Evolutionary conservation across 2,797 vertebrate species (phyloP).

Genomic region (Presbytis comata): DNA sequence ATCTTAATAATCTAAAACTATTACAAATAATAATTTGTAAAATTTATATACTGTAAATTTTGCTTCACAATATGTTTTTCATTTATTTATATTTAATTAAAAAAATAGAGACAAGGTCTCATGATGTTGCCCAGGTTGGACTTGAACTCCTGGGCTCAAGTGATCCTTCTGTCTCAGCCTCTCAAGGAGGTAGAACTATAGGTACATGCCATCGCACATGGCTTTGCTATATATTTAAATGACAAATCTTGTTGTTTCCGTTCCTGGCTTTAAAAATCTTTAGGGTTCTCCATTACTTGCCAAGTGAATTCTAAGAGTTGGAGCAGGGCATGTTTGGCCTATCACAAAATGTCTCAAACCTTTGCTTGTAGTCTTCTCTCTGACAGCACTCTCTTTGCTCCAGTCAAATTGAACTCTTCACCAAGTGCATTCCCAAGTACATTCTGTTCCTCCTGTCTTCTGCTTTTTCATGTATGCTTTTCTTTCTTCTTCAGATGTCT

Average conservation of each 20-base stretch:
- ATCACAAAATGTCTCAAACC: neutral
- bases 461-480: neutral
- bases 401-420: neutral
- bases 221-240: neutral
- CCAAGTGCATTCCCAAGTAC: neutral
- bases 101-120: neutral
- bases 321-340: neutral
- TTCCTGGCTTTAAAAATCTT: constrained; percentile 14
- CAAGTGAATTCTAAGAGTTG: neutral
- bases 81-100: neutral
- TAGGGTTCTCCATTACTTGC: neutral
- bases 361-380: neutral
- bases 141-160: neutral
- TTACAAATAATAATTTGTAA: neutral
- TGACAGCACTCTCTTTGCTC: neutral
- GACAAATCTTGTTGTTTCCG: neutral
- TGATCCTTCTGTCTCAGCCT: neutral
- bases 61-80: neutral
- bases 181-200: neutral
- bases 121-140: neutral
- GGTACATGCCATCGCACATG: neutral
- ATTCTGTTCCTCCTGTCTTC: neutral
- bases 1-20: neutral
- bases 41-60: neutral
- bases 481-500: neutral